Evolutionary conservation across 1,140 invertebrate species (phyloP).

Genomic region (Melipona quadrifasciata): DNA sequence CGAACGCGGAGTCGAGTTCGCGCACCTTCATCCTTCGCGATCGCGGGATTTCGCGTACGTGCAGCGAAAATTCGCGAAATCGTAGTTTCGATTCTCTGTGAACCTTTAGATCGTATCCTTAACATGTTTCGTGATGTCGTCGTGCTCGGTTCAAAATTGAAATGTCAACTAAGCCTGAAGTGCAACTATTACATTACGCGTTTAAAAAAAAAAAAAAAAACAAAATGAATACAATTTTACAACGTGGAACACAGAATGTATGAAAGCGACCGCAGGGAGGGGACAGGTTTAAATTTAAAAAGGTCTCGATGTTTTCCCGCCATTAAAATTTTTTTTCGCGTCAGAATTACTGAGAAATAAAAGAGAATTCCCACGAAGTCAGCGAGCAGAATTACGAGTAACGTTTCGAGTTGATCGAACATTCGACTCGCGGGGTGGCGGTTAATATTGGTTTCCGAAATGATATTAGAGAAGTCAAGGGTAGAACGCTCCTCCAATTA

Average conservation of each 20-base stretch:
- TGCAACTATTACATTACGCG: no score
- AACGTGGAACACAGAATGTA: not conserved
- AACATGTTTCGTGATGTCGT: no score
- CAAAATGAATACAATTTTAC: not conserved
- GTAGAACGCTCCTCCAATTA: conserved; percentile 38
- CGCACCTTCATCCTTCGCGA: not conserved
- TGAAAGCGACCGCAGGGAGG: not conserved
- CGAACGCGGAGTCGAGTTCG: not conserved
- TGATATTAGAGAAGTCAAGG: conserved; percentile 44
- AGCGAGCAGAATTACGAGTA: not conserved
- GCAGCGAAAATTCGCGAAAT: no score
- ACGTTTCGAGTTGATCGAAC: conserved; percentile 30
- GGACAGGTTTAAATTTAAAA: not conserved
- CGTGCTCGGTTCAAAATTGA: no score
- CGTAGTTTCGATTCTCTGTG: no score
- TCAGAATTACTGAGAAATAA: not conserved
- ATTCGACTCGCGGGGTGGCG: not conserved
- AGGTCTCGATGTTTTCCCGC: not conserved
- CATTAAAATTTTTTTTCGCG: not conserved
- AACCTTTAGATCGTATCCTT: no score
- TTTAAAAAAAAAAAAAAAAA: no score
- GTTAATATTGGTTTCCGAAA: conserved; percentile 31
- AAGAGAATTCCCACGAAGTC: not conserved
- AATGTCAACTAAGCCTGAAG: no score
- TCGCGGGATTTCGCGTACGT: not conserved